Evolutionary conservation across 2,888 invertebrate species (phyloP).

Genomic region (Esperia sulphurella): DNA sequence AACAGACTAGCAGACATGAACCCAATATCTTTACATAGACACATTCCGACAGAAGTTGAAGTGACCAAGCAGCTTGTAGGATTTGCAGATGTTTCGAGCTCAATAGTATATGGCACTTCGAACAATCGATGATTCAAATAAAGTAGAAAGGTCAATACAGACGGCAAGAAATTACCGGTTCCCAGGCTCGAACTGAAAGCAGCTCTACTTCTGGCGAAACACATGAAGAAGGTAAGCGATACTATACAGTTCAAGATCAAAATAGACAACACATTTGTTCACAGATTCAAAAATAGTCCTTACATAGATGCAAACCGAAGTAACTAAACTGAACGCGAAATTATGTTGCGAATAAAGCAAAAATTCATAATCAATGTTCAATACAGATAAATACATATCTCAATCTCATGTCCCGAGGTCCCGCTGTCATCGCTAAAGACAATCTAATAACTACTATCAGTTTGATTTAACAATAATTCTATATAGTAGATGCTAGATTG

Average conservation of each 20-base stretch:
- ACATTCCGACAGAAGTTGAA: neutral
- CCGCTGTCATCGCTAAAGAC: too few species aligned
- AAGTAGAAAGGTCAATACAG: constrained; percentile 1
- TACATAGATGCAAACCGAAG: constrained; percentile 9
- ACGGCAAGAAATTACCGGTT: neutral
- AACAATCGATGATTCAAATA: neutral
- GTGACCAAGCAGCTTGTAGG: neutral
- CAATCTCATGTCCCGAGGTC: too few species aligned
- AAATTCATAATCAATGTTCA: too few species aligned
- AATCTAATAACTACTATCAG: too few species aligned
- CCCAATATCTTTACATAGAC: neutral
- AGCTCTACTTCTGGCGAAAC: constrained; percentile 5
- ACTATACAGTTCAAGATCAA: neutral
- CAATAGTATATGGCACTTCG: constrained; percentile 9
- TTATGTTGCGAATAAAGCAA: too few species aligned
- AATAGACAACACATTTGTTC: constrained; percentile 3
- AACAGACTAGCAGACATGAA: neutral
- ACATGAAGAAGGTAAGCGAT: neutral
- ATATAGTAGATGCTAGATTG: too few species aligned
- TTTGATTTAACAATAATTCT: too few species aligned
- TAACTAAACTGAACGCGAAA: constrained; percentile 5
- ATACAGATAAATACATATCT: too few species aligned
- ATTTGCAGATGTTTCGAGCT: neutral
- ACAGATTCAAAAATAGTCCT: constrained; percentile 12
- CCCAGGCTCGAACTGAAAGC: constrained; percentile 12